phyloP scores from a whole-genome alignment of 2,797 vertebrate species.

The Dallia pectoralis region DNA sequence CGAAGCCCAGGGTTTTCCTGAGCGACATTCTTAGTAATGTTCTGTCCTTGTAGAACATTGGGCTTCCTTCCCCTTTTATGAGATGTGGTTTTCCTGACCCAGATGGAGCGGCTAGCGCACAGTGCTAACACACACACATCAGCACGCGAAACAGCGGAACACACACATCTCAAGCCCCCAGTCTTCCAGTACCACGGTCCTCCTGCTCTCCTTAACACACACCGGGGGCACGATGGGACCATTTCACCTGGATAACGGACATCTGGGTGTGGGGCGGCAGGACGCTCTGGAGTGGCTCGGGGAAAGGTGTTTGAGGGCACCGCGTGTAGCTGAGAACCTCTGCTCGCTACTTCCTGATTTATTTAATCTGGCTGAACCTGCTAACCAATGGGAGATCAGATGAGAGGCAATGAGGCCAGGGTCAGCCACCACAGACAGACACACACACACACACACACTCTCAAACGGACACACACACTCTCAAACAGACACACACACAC shows the following conservation, averaged over 20 bases:
- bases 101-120: constrained; percentile 88
- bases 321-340: constrained; percentile 53
- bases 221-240: constrained; percentile 80
- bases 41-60: constrained; percentile 99
- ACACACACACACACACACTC: neutral
- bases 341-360: constrained; percentile 76
- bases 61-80: constrained; percentile 95
- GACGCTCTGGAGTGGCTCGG: constrained; percentile 67
- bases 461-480: neutral
- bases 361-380: constrained; percentile 75
- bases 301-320: constrained; percentile 72
- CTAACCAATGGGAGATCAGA: constrained; percentile 47
- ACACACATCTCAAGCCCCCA: neutral
- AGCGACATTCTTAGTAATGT: constrained; percentile 99
- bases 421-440: neutral
- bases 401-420: constrained; percentile 1
- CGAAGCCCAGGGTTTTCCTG: constrained; percentile 81
- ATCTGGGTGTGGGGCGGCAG: constrained; percentile 82
- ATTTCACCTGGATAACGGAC: constrained; percentile 86
- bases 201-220: constrained; percentile 58
- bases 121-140: neutral
- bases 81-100: constrained; percentile 98
- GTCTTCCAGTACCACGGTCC: neutral
- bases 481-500: constrained; percentile 18
- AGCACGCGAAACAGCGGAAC: neutral